Base-by-base conservation (phyloP, 2,797 vertebrate genomes). In the Typhlichthys subterraneus region DNA sequence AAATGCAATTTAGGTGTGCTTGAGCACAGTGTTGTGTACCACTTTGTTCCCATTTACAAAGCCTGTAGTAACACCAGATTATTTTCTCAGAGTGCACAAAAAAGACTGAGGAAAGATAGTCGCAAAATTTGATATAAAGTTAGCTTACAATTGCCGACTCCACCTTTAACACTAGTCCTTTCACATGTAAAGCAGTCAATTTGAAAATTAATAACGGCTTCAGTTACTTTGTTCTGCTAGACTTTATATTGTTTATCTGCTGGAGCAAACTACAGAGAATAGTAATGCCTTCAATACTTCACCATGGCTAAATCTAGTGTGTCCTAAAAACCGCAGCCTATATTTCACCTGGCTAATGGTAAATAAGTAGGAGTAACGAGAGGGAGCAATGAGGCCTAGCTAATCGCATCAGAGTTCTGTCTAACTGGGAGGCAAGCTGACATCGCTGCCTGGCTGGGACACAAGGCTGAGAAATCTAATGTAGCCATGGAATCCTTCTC, bases 401-500 rank as follows among this genome's bases (percentile, higher is more conserved):
- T 86, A 86, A 91, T 89, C 77, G 82, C 59, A 89, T 87, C 74
- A 82, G 70, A 62, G 61, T 60, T 75, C 67, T 31, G 73, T 66
- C 77, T 72, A 70, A 85, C 81, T 73, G 55, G 61, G 70, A 68
- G 80, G 69, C 65, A 61, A 70, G 45, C 42, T 64, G 77, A 83
- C 61, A 79, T 55, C 67, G 70, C 67, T 72, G 67, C 61, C 66
- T 49, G 49, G 69, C 74, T 45, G 67, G 71, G 70, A 78, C 72
- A 70, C 48, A 12, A 31, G 63, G 65, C 69, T 13, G 62, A 73
- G 71, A 87, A 88, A 88, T 86, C 81, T 80, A 85, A 85, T 87
- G 82, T 80, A 81, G 75, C 75, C 82, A 85, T 76, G 82, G 82
- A 79, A 79, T 70, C 69, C 48, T 51, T 73, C 57, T 69, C 29